Evolutionary conservation across 2,888 invertebrate genomes (phyloP).

Genomic region (Itoplectis maculator): DNA sequence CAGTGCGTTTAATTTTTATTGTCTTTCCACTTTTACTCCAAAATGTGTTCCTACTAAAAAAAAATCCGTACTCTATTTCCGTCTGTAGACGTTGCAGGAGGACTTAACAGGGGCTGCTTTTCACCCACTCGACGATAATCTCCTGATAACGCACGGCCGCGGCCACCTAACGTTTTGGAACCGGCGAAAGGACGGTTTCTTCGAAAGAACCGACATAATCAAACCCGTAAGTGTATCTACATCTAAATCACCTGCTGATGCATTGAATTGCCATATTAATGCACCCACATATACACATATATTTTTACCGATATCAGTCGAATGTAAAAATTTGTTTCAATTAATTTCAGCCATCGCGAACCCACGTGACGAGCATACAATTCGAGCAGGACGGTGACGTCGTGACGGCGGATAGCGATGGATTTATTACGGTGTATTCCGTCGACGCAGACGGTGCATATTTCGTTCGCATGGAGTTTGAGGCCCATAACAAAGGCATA

Average conservation of each 20-base stretch:
- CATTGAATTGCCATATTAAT: no score
- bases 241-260: no score
- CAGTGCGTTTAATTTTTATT: no score
- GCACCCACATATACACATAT: no score
- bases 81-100: constrained; percentile 93
- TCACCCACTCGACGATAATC: constrained; percentile 95
- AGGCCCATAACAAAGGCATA: constrained; percentile 95
- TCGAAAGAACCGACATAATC: constrained; percentile 94
- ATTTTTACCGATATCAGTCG: constrained; percentile 24
- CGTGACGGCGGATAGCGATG: constrained; percentile 96
- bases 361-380: constrained; percentile 94
- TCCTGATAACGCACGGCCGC: constrained; percentile 95
- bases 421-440: constrained; percentile 95
- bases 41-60: no score
- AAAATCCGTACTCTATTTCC: constrained; percentile 31
- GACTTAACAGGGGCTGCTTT: constrained; percentile 95
- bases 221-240: constrained; percentile 90
- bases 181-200: constrained; percentile 95
- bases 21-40: no score
- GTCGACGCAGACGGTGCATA: constrained; percentile 96
- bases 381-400: constrained; percentile 97
- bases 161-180: constrained; percentile 98
- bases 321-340: constrained; percentile 12
- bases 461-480: constrained; percentile 95
- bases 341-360: constrained; percentile 90